Percentiles rank a stretch among this genome's conserved stretches.
Conservation (phyloP, 2,888 invertebrate species). For the Dolichomitus sp. region DNA sequence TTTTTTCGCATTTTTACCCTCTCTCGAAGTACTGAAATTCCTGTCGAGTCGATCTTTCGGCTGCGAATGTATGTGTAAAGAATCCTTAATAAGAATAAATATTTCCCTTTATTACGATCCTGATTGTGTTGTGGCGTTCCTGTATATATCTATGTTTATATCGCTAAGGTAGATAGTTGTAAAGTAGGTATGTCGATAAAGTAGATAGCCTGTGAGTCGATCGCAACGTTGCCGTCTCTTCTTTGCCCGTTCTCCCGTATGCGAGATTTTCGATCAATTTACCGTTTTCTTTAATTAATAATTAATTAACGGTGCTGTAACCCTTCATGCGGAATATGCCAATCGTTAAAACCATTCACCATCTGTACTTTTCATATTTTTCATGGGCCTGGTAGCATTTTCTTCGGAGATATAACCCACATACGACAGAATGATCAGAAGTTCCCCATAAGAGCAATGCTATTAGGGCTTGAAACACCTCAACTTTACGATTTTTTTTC, state of each 20-base stretch:
- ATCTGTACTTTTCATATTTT: constrained; percentile 13
- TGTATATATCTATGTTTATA: neutral
- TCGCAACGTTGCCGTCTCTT: neutral
- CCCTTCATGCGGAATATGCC: constrained; percentile 3
- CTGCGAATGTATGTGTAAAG: no score
- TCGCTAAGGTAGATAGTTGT: constrained; percentile 2
- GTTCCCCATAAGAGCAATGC: constrained; percentile 5
- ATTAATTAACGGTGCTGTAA: constrained; percentile 35
- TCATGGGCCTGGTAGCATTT: constrained; percentile 24
- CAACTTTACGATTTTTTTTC: constrained; percentile 12
- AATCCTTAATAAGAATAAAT: no score
- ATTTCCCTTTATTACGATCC: neutral
- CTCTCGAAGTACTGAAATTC: no score
- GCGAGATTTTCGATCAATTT: constrained; percentile 15
- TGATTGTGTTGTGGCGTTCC: constrained; percentile 1
- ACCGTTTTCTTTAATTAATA: constrained; percentile 12
- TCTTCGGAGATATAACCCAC: neutral
- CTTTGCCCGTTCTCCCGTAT: neutral
- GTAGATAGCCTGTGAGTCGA: neutral
- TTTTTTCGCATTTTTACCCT: no score
- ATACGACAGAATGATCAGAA: constrained; percentile 2
- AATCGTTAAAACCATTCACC: neutral
- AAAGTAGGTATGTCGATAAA: constrained; percentile 12
- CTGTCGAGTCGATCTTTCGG: no score
- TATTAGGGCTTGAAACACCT: neutral